Evolutionary conservation across 2,888 invertebrate species (phyloP).

Genomic region (Trichogramma dendrolimi): DNA sequence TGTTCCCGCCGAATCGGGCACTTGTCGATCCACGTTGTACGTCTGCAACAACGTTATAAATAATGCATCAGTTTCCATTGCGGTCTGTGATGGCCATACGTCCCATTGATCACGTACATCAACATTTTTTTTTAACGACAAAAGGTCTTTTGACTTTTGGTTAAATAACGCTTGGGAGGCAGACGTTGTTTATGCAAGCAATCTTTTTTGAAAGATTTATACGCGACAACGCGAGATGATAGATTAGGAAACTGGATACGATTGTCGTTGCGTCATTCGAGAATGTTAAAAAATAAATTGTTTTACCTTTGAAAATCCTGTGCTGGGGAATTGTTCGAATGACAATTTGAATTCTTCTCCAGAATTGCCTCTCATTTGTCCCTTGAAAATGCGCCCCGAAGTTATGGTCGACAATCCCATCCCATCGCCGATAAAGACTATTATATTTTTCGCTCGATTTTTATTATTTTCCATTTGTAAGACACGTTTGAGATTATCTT

Average conservation of each 20-base stretch:
- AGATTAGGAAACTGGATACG: too few relatives aligned
- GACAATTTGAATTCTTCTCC: constrained; percentile 60
- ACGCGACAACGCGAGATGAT: too few relatives aligned
- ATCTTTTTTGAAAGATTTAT: too few relatives aligned
- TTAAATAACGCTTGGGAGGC: too few relatives aligned
- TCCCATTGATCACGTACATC: too few relatives aligned
- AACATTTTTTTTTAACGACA: too few relatives aligned
- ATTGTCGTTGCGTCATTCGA: too few relatives aligned
- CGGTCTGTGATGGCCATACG: neutral
- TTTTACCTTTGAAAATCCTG: constrained; percentile 61
- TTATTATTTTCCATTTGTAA: constrained; percentile 42
- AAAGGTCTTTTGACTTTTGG: too few relatives aligned
- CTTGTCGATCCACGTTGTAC: constrained; percentile 67
- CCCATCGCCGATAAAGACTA: constrained; percentile 66
- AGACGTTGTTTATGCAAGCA: too few relatives aligned
- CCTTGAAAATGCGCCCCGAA: constrained; percentile 62
- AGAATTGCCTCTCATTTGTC: constrained; percentile 52
- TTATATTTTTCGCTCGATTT: constrained; percentile 59
- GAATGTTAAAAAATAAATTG: too few relatives aligned
- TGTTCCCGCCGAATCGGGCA: constrained; percentile 67
- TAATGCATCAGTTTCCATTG: too few relatives aligned
- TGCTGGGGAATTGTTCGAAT: constrained; percentile 62
- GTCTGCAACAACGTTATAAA: constrained; percentile 52
- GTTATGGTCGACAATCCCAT: constrained; percentile 65
- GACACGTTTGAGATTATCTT: constrained; percentile 44